These are phyloP conservation scores for Benthosema pterotum DNA, from an alignment of 2,797 vertebrate species.

Conservation along the genomic window DNA sequence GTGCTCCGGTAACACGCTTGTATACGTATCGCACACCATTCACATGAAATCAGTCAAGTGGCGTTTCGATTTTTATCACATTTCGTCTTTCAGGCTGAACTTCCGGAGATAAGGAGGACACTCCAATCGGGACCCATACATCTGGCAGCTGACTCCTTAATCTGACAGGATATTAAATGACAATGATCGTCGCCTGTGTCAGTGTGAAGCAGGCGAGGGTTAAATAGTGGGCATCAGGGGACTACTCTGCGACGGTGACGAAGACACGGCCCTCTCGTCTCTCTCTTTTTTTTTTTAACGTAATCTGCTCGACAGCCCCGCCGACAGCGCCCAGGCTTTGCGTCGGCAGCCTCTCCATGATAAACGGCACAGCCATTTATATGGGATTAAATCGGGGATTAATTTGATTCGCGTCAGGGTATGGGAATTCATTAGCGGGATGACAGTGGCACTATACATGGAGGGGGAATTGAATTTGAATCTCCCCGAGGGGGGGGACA, in stretches of 20 bases:
- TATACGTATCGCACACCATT: not conserved
- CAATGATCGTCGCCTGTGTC: conserved; percentile 80
- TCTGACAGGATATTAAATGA: conserved; percentile 90
- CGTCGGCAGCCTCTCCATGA: conserved; percentile 72
- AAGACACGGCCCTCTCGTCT: conserved; percentile 61
- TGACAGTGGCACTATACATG: conserved; percentile 75
- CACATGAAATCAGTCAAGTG: conserved; percentile 4
- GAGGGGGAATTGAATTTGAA: conserved; percentile 76
- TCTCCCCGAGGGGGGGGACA: conserved; percentile 63
- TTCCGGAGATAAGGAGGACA: conserved; percentile 76
- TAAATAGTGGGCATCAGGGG: conserved; percentile 87
- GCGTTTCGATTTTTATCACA: conserved; percentile 49
- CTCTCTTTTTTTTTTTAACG: conserved; percentile 36
- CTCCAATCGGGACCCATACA: conserved; percentile 74
- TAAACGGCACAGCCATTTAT: conserved; percentile 79
- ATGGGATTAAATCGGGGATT: conserved; percentile 83
- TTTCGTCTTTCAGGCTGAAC: conserved; percentile 70
- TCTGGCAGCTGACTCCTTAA: conserved; percentile 83
- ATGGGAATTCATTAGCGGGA: conserved; percentile 78
- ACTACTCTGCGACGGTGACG: conserved; percentile 70
- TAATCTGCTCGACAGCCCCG: conserved; percentile 77
- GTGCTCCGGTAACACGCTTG: conserved; percentile 6
- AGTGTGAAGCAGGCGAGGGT: conserved; percentile 83
- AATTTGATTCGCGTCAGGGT: conserved; percentile 80
- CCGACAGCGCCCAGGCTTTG: conserved; percentile 72